Base-by-base conservation (phyloP, 2,797 vertebrate genomes). In the Poecilia wingei region DNA sequence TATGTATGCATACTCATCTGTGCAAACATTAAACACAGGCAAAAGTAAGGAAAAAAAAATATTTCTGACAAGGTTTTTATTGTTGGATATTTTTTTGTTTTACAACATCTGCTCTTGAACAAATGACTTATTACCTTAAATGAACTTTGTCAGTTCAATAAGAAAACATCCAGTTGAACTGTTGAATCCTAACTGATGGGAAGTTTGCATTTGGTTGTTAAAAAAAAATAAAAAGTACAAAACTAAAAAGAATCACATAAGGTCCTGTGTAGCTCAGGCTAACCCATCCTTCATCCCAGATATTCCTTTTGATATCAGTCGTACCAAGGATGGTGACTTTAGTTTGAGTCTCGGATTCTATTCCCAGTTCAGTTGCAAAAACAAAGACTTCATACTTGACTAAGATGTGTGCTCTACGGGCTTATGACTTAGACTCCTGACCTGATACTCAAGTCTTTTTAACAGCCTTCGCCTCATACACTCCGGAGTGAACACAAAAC, bases 1-100 rank as follows among this genome's bases (percentile, higher is more conserved):
- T 55, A 16, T 80, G 77, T 49, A 16, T 55, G 18, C 12, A 43
- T 9, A 25, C 68, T 49, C n/a, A 53, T 66, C 66, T 9, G 87
- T 5, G 72, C 6, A 75, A n/a, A 74, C 59, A 80, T 76, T 53
- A 70, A 43, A 75, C 74, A 75, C 64, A 3, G 3, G 74, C 18
- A 82, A 36, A 70, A 6, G 14, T 41, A 13, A 25, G 36, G 1
- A 39, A 36, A 18, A 18, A 36, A 20, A 1, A 22, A 22, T 36
- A 39, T 22, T 66, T 36, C 3, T 66, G 28, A 66, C 28, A 20
- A 66, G 33, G 13, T 20, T 33, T 64, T 25, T 43, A 43, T 43
- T 41, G 20, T 4, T 43, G 18, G 3, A 68, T 68, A 43, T 25
- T 68, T 25, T 22, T 68, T 25, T 41, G 64, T 41, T 41, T 41